Base-by-base conservation (phyloP, 2,797 vertebrate species). In the Capromys pilorides region DNA sequence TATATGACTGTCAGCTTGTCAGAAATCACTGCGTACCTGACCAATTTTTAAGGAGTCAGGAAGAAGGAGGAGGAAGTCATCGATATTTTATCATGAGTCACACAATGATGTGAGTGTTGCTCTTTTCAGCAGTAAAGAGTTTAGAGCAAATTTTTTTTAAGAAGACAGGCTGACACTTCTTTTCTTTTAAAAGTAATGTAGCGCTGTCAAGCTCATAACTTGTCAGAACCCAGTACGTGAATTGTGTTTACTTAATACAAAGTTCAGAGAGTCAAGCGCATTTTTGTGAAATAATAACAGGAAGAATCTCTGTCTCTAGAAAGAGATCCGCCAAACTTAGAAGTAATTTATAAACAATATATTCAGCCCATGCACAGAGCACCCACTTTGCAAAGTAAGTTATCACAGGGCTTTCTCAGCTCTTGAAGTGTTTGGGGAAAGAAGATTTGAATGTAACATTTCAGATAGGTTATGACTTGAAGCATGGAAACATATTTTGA, bases 241-340 rank as follows among this genome's bases (percentile, higher is more conserved):
- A 90, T 59, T 96, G 93, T 93, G 92, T 87, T 95, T 96, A 82
- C 81, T 64, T 89, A 79, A 88, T 89, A 49, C 51, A 79, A 91
- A 95, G 83, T 95, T 96, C 95, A 93, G 83, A 91, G 66, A 94
- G 80, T 96, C 49, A 49, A 92, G 75, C 71, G n/a, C n/a, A 79
- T 94, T 91, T 95, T 41, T 73, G 66, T 31, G 36, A 93, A 96
- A 90, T 89, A 89, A 89, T 92, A 97, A 94, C 85, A 95, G 93
- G 81, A 96, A 94, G 81, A 61, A 45, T 87, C 24, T 49, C 57
- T 94, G 83, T 94, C 77, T 85, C 81, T 89, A 71, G 91, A 96
- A 94, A 96, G 73, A 89, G 77, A 94, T 64, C 83, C 39, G 87
- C 77, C 67, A 57, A 92, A 92, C 22, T 77, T 87, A 0, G n/a